These are phyloP conservation scores for Aphelenchoides avenae DNA, from an alignment of 1,140 invertebrate genomes.

Conservation along the genomic window DNA sequence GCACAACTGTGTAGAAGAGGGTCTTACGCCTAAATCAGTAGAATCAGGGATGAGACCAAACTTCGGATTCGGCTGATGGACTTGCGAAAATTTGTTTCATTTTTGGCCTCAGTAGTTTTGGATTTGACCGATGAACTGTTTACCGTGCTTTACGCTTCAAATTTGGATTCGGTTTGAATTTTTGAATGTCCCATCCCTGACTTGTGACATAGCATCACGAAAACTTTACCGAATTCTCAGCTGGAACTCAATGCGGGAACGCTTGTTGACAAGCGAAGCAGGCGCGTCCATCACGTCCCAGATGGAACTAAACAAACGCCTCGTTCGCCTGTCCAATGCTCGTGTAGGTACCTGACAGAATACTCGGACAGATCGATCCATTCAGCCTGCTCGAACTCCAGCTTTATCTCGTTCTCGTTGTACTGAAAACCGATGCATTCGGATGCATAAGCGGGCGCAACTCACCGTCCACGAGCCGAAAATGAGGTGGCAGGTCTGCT, in stretches of 20 bases:
- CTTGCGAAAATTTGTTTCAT: neutral
- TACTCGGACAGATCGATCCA: slow-evolving; percentile 92
- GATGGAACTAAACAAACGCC: no score
- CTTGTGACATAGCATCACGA: no score
- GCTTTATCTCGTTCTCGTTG: slow-evolving; percentile 73
- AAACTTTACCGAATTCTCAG: slow-evolving; percentile 56
- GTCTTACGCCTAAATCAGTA: slow-evolving; percentile 91
- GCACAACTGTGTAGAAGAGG: slow-evolving; percentile 96
- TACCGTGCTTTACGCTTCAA: no score
- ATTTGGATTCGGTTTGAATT: no score
- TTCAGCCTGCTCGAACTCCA: slow-evolving; percentile 62
- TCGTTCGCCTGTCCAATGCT: no score
- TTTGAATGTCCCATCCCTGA: no score
- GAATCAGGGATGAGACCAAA: slow-evolving; percentile 13
- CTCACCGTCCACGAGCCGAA: slow-evolving; percentile 99
- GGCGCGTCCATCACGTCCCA: slow-evolving; percentile 99
- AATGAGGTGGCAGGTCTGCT: slow-evolving; percentile 96
- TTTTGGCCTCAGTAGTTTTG: no score
- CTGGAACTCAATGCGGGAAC: slow-evolving; percentile 57
- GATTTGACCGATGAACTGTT: no score
- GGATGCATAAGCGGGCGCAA: slow-evolving; percentile 63
- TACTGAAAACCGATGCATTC: slow-evolving; percentile 76
- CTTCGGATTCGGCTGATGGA: slow-evolving; percentile 2
- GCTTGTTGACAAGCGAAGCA: slow-evolving; percentile 67
- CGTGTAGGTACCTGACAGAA: no score